Evolutionary conservation across 2,888 invertebrate genomes (phyloP).

Genomic region (Auanema freiburgensis): DNA sequence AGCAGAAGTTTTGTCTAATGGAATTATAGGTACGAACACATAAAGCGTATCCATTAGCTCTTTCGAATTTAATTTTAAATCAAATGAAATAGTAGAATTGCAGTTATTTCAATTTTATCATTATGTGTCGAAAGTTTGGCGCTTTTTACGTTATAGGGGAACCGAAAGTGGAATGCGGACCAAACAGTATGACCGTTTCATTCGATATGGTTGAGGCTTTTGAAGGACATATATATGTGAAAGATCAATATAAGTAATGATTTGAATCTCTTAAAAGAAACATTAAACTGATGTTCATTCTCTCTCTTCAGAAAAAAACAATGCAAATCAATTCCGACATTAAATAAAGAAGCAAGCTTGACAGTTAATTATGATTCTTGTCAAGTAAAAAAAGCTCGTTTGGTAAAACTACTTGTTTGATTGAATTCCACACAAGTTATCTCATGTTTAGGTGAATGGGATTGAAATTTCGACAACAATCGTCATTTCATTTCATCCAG

Average conservation of each 20-base stretch:
- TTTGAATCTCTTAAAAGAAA: not conserved
- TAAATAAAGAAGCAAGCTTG: slow-evolving; percentile 41
- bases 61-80: too few relatives aligned
- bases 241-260: slow-evolving; percentile 29
- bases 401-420: slow-evolving; percentile 3
- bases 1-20: too few relatives aligned
- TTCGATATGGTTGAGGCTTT: slow-evolving; percentile 49
- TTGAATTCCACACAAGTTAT: slow-evolving; percentile 48
- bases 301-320: slow-evolving; percentile 33
- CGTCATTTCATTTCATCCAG: slow-evolving; percentile 56
- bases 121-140: too few relatives aligned
- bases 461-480: slow-evolving; percentile 50
- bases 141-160: slow-evolving; percentile 28
- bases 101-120: too few relatives aligned
- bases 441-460: slow-evolving; percentile 32
- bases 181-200: slow-evolving; percentile 44
- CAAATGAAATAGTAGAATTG: too few relatives aligned
- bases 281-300: not conserved
- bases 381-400: slow-evolving; percentile 23
- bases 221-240: slow-evolving; percentile 56
- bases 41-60: too few relatives aligned
- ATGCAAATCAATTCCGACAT: slow-evolving; percentile 52
- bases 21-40: too few relatives aligned
- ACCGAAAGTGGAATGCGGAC: slow-evolving; percentile 47
- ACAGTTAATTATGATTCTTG: slow-evolving; percentile 49